These are phyloP conservation scores for Phalacrocorax aristotelis DNA, from an alignment of 2,113 vertebrate species.

Conservation along the genomic window DNA sequence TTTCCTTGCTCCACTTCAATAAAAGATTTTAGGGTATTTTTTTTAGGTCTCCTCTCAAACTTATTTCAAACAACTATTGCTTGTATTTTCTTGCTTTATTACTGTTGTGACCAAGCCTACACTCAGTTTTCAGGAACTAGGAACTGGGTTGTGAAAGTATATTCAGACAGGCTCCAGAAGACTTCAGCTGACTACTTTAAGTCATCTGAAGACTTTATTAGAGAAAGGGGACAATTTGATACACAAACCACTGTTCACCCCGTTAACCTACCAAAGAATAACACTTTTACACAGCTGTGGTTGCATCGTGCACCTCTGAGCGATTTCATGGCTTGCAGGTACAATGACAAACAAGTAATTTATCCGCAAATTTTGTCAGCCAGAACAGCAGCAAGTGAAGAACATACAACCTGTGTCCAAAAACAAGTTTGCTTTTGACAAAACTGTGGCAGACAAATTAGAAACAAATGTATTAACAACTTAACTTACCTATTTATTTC, in stretches of 20 bases:
- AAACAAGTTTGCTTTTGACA: not conserved
- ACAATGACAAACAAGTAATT: not conserved
- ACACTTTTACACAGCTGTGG: not conserved
- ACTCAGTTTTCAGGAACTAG: not conserved
- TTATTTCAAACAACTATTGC: not conserved
- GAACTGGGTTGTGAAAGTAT: not conserved
- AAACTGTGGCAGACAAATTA: not conserved
- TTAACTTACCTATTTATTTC: not conserved
- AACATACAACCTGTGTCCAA: not conserved
- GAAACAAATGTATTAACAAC: not conserved
- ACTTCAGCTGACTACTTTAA: not conserved
- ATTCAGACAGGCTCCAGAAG: not conserved
- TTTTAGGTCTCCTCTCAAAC: not conserved
- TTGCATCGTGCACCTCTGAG: not conserved
- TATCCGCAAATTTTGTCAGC: not conserved
- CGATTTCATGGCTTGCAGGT: not conserved
- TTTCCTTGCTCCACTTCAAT: not conserved
- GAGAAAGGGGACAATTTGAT: not conserved
- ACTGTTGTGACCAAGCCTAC: not conserved
- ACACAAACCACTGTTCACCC: not conserved
- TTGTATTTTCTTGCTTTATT: not conserved
- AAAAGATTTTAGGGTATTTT: not conserved
- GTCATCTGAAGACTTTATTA: not conserved
- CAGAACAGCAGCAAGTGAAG: not conserved
- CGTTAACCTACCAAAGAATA: not conserved